Base-by-base conservation (phyloP, 2,113 vertebrate species). In the Tonatia bakeri region DNA sequence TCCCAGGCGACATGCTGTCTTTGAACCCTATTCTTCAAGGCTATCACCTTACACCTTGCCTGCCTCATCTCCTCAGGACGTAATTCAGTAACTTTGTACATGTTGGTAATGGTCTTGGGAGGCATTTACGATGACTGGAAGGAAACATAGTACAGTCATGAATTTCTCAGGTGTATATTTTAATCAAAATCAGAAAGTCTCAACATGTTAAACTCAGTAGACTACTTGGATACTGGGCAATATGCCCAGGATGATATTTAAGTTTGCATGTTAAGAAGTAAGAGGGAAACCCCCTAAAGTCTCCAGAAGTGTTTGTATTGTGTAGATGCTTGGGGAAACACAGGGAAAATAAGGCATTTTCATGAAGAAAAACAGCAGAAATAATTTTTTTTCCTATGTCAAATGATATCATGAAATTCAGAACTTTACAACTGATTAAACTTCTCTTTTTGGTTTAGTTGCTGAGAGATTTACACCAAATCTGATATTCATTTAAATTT, bases 121-220 rank as follows among this genome's bases (percentile, higher is more conserved):
- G 45, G 31, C 20, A 65, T 91, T 76, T 76, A 59, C 36, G 67
- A 87, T 47, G 70, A 64, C 65, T 67, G 33, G 83, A 97, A 96
- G 76, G 90, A 76, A 94, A 76, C 43, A 22, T 15, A 77, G 56
- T n/a, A 67, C 1, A 31, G 67, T 86, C 70, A 38, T 75, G 56
- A 80, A 75, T 88, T 95, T 94, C 79, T 97, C 38, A 86, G 83
- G 64, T 87, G 54, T 83, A 36, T 83, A 28, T 92, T 85, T 92
- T 91, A 95, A 83, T 95, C 67, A 75, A 94, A 97, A 93, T 92
- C 96, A 85, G 76, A 85, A 94, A 86, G 61, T 96, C 54, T 80
- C 73, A 70, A 54, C 73, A 75, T 28, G 47, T 33, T 83, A 56
- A 85, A 83, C 47, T 91, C 40, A 43, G 12, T 26, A 65, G 59